phyloP scores from a whole-genome alignment of 2,888 invertebrate genomes.

The Atethmia centrago region DNA sequence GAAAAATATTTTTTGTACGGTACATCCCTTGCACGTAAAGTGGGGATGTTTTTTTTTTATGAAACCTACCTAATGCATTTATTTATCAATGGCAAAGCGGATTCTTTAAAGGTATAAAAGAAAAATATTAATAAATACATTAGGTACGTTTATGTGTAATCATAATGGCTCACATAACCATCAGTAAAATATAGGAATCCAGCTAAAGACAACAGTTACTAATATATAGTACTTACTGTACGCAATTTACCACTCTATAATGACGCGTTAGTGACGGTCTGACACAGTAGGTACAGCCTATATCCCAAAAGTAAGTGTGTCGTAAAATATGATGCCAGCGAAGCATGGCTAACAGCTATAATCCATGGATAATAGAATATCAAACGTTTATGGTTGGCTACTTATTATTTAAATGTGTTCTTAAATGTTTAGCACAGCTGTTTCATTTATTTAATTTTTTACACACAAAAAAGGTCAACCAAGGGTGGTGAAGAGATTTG shows the following conservation, averaged over 20 bases:
- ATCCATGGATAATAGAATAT: constrained; percentile 40
- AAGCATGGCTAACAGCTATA: constrained; percentile 28
- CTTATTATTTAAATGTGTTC: constrained; percentile 37
- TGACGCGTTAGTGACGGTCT: constrained; percentile 25
- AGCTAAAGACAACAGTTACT: background rate
- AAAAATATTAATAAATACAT: too few relatives aligned
- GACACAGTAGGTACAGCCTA: background rate
- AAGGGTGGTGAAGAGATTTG: too few relatives aligned
- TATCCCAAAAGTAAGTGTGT: constrained; percentile 38
- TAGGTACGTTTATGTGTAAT: background rate
- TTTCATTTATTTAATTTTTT: too few relatives aligned
- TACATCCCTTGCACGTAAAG: too few relatives aligned
- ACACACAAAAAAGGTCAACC: too few relatives aligned
- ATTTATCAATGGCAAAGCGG: too few relatives aligned
- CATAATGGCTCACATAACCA: background rate
- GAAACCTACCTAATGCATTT: too few relatives aligned
- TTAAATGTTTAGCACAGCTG: constrained; percentile 33
- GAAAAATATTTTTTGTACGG: too few relatives aligned
- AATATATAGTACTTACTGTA: background rate
- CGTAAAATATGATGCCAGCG: constrained; percentile 32
- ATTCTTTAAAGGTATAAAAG: too few relatives aligned
- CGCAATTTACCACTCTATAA: constrained; percentile 38
- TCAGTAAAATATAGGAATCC: background rate
- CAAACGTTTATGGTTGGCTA: constrained; percentile 24
- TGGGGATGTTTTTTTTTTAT: too few relatives aligned